Evolutionary conservation across 2,888 invertebrate species (phyloP).

Genomic region (Thecophora atra): DNA sequence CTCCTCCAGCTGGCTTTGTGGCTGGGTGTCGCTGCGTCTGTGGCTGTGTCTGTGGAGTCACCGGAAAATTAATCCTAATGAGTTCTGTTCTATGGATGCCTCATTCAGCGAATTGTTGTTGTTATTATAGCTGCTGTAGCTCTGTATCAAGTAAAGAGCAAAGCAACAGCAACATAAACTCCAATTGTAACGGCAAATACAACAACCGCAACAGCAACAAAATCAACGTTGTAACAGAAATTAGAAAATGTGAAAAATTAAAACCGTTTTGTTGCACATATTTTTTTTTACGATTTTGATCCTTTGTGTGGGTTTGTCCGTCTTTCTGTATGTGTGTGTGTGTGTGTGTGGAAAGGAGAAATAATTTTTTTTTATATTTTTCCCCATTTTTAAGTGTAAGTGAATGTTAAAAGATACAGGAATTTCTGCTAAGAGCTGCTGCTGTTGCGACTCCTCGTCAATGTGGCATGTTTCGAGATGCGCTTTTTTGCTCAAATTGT

Average conservation of each 20-base stretch:
- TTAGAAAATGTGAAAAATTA: conserved; percentile 13
- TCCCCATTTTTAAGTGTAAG: not conserved
- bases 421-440: conserved; percentile 26
- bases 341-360: conserved; percentile 5
- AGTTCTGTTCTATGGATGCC: conserved; percentile 46
- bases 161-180: not conserved
- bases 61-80: conserved; percentile 60
- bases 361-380: not conserved
- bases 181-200: too few relatives aligned
- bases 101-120: conserved; percentile 32
- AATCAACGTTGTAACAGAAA: not conserved
- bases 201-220: not conserved
- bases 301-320: not conserved
- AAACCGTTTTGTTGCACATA: conserved; percentile 17
- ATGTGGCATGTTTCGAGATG: conserved; percentile 8
- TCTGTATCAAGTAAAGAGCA: conserved; percentile 43
- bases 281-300: conserved; percentile 21
- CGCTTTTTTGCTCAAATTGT: not conserved
- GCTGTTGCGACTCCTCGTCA: conserved; percentile 16
- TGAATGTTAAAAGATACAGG: conserved; percentile 18
- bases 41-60: too few relatives aligned
- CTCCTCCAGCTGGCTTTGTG: conserved; percentile 18
- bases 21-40: too few relatives aligned
- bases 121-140: conserved; percentile 35
- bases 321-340: not conserved